Evolutionary conservation across 2,888 invertebrate species (phyloP).

Genomic region (Sycophila texana): DNA sequence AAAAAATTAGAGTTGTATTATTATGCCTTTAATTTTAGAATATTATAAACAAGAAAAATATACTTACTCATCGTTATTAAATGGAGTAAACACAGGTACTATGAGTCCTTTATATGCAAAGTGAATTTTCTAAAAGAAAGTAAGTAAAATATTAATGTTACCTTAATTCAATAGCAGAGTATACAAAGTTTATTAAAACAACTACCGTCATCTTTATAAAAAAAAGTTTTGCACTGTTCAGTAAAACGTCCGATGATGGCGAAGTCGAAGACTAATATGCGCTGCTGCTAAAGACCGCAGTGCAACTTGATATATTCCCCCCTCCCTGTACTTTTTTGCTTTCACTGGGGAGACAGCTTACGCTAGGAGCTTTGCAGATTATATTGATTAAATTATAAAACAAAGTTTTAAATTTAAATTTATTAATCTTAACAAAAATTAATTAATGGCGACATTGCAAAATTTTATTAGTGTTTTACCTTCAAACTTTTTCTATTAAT

Average conservation of each 20-base stretch:
- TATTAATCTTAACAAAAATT: neutral
- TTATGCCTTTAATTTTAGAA: too few species aligned
- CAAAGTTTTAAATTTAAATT: neutral
- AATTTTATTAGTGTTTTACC: too few species aligned
- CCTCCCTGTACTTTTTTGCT: neutral
- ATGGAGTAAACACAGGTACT: slow-evolving; percentile 84
- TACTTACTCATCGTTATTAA: slow-evolving; percentile 78
- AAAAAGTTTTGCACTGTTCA: neutral
- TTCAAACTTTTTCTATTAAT: too few species aligned
- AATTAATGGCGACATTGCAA: too few species aligned
- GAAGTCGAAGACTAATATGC: slow-evolving; percentile 10
- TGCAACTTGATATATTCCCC: slow-evolving; percentile 12
- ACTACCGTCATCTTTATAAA: slow-evolving; percentile 11
- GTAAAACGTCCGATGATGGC: neutral
- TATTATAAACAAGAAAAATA: slow-evolving; percentile 21
- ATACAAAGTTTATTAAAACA: neutral
- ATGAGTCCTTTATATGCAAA: slow-evolving; percentile 80
- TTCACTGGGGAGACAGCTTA: neutral
- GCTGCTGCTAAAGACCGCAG: neutral
- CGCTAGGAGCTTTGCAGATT: too few species aligned
- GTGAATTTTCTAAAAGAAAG: slow-evolving; percentile 12
- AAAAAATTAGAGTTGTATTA: neutral
- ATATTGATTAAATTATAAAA: neutral
- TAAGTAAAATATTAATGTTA: neutral
- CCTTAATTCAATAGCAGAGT: neutral